Base-by-base conservation (phyloP, 2,113 vertebrate species). In the Erinaceus europaeus region DNA sequence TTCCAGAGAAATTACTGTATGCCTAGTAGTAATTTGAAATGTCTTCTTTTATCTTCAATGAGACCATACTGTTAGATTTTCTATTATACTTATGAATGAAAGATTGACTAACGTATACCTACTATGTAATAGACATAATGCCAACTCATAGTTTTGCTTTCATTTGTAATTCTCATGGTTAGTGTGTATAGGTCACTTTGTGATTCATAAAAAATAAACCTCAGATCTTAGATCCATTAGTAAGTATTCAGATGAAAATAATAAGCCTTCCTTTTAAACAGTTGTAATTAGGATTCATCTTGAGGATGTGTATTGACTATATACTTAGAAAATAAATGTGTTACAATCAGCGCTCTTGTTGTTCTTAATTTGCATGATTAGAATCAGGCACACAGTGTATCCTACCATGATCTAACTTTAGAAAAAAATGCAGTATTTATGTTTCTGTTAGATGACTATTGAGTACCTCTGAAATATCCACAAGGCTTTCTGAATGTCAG, bases 401-500 rank as follows among this genome's bases (percentile, higher is more conserved):
- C 50, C 4, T 81, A 69, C 61, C 57, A 69, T 23, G 8, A 18
- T 73, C 27, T 14, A 78, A 1, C 20, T 46, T 84, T 61, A 14
- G 29, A 62, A 69, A 86, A 29, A 84, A 50, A 50, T 65, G 50
- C 10, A 74, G 62, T 68, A 29, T 6, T 15, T 76, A 55, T 78
- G 10, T 46, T 86, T 88, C 77, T 68, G 1, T 44, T 74, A 32
- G 20, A 7, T 72, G 20, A 78, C 64, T 71, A 1, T 67, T 72
- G 25, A 78, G 8, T 78, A 1, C 68, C 64, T 67, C 25, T 80
- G 11, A 20, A 90, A 79, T 71, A 62, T 25, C 34, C 48, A 67
- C 64, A 89, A 84, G 38, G 2, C 61, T 74, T 77, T 84, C 53
- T 79, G 38, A 89, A 78, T 92, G 65, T 77, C 74, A n/a, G n/a